Base-by-base conservation (phyloP, 2,888 invertebrate species). In the Nemapogon koenigi region DNA sequence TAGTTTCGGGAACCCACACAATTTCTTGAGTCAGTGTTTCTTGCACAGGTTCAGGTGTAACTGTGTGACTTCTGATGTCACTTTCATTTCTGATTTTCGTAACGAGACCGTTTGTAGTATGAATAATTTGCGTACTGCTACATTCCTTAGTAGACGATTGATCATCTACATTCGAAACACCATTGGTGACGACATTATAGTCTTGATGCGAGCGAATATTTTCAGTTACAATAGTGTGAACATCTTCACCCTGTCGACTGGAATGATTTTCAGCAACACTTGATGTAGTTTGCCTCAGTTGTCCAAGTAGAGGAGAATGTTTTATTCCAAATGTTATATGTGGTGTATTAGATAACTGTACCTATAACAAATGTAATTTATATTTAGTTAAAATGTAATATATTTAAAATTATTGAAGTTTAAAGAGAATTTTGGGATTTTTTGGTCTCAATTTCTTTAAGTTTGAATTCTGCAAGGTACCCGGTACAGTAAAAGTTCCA, bases 251-350 rank as follows among this genome's bases (percentile, higher is more conserved):
- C n/a, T n/a, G n/a, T n/a, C n/a, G n/a, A n/a, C n/a, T n/a, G n/a
- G n/a, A n/a, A n/a, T n/a, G n/a, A n/a, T n/a, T n/a, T n/a, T n/a
- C n/a, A n/a, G n/a, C n/a, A n/a, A n/a, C n/a, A n/a, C n/a, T n/a
- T n/a, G n/a, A n/a, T n/a, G n/a, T n/a, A n/a, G n/a, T n/a, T n/a
- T n/a, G 67, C 51, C 60, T 75, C 13, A 80, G 49, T 47, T 81
- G 79, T 11, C 84, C 84, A 47, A 84, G 79, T 53, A 88, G 86
- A 13, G 85, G 89, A n/a, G 92, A 93, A 67, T 93, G 93, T 63
- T 88, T 89, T 52, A 94, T 93, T 47, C 93, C 93, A 55, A 93
- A 93, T 44, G 90, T 90, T 52, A 78, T 78, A 46, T 75, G 72
- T 16, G 72, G 75, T 11, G 70, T 64, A 49, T 53, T 70, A 40